Evolutionary conservation across 2,113 vertebrate species (phyloP).

Genomic region (Cebidichthys violaceus): DNA sequence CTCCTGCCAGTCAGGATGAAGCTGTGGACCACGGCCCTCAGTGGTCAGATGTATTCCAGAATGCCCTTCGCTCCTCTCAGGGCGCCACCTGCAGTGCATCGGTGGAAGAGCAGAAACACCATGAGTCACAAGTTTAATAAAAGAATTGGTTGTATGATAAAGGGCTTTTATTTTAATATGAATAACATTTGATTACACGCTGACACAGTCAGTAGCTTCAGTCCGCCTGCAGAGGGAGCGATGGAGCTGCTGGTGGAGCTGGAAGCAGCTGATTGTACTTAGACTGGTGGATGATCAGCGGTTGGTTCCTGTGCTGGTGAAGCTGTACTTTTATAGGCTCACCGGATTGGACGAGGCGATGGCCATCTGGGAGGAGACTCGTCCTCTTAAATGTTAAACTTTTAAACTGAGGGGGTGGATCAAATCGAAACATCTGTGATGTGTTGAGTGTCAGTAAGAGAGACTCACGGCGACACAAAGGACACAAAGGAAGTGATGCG

Average conservation of each 20-base stretch:
- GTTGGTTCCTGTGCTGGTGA: background rate
- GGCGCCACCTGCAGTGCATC: background rate
- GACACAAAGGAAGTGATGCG: slow-evolving; percentile 47
- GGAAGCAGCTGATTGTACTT: background rate
- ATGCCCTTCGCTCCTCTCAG: background rate
- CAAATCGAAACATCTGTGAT: slow-evolving; percentile 57
- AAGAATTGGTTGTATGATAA: background rate
- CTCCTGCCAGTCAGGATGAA: background rate
- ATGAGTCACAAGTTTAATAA: slow-evolving; percentile 7
- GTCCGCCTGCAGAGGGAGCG: slow-evolving; percentile 14
- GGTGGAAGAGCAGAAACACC: background rate
- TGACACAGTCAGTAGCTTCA: background rate
- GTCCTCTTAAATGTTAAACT: slow-evolving; percentile 38
- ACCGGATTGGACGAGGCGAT: background rate
- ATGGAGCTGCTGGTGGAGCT: background rate
- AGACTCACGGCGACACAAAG: slow-evolving; percentile 43
- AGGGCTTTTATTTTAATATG: background rate
- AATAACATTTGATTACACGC: background rate
- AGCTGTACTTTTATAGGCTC: background rate
- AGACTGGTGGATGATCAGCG: background rate
- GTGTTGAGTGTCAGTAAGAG: slow-evolving; percentile 39
- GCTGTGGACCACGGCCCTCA: accelerated
- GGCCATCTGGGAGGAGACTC: slow-evolving; percentile 5
- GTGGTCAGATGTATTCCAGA: background rate
- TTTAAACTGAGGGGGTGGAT: slow-evolving; percentile 47